Percentiles rank a stretch among this genome's conserved stretches.
phyloP scores from a whole-genome alignment of 2,113 vertebrate genomes.

The Rousettus leschenaultii region DNA sequence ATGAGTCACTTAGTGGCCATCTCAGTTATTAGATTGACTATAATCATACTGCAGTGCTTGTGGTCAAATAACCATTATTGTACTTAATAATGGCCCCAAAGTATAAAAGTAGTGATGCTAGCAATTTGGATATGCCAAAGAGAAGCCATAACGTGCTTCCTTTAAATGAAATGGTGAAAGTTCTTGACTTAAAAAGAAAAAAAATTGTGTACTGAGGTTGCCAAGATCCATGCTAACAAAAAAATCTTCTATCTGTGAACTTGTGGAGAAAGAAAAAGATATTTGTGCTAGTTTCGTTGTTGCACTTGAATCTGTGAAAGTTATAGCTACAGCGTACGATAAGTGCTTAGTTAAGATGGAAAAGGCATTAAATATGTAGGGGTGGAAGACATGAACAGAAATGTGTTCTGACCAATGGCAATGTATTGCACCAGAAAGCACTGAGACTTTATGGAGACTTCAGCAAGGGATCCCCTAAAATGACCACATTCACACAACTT shows the following conservation, averaged over 20 bases:
- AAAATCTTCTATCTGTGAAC: not conserved
- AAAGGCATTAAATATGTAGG: not conserved
- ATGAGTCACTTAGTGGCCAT: not conserved
- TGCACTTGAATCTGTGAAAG: not conserved
- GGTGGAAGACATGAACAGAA: not conserved
- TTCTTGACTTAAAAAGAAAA: not conserved
- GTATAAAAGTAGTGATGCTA: not conserved
- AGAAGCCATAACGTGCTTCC: not conserved
- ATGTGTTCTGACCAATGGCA: not conserved
- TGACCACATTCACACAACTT: not conserved
- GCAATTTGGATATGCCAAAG: not conserved
- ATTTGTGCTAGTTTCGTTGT: not conserved
- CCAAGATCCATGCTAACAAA: not conserved
- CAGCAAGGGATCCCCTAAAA: not conserved
- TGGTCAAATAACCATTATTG: not conserved
- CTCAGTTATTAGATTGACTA: not conserved
- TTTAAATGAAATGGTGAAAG: not conserved
- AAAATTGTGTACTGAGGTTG: not conserved
- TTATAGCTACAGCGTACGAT: not conserved
- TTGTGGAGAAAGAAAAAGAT: not conserved
- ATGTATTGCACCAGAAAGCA: not conserved
- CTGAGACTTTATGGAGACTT: not conserved
- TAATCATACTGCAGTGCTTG: not conserved
- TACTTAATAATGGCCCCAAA: not conserved
- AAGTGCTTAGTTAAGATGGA: not conserved